These are phyloP conservation scores for Torymus auratus DNA, from an alignment of 2,888 invertebrate genomes.

Conservation along the genomic window DNA sequence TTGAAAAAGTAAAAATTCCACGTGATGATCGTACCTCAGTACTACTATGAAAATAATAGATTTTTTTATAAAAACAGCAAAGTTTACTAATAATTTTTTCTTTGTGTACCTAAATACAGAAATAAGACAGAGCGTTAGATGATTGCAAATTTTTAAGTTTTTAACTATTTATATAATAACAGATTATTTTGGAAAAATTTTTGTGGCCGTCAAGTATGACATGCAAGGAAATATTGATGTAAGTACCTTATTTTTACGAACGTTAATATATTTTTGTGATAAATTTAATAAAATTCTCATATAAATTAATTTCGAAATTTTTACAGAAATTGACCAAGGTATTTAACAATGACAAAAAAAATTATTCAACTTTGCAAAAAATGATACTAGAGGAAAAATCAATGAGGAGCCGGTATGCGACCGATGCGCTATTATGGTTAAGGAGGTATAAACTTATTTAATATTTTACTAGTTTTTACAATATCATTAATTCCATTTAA, in stretches of 20 bases:
- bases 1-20: no score
- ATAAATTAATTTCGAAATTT: neutral
- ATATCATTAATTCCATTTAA: neutral
- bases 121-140: neutral
- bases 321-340: constrained; percentile 81
- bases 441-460: constrained; percentile 79
- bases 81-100: no score
- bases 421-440: constrained; percentile 85
- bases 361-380: constrained; percentile 82
- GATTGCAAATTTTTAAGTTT: neutral
- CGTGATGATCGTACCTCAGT: no score
- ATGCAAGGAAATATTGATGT: constrained; percentile 88
- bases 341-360: constrained; percentile 78
- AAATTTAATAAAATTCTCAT: no score
- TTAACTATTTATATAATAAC: constrained; percentile 58
- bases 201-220: constrained; percentile 86
- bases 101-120: no score
- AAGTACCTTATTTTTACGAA: constrained; percentile 66
- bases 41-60: no score
- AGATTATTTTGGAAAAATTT: constrained; percentile 86
- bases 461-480: neutral
- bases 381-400: constrained; percentile 81
- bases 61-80: no score
- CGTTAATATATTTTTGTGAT: no score
- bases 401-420: constrained; percentile 77